Conservation (phyloP, 2,113 vertebrate species). For the Mus pahari region DNA sequence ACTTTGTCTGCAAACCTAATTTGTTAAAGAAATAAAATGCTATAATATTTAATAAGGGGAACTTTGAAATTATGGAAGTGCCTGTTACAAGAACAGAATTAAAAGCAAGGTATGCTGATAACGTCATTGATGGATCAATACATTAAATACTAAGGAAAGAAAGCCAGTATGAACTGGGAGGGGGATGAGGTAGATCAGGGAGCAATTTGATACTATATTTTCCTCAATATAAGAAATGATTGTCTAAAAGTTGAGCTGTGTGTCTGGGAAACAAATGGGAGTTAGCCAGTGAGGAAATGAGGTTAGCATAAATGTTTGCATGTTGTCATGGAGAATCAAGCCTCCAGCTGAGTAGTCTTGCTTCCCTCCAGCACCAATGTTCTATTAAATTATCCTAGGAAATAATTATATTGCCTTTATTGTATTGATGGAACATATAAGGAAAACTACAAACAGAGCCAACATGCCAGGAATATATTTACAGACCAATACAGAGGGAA, state of each 20-base stretch:
- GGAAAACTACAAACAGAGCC: slow-evolving; percentile 33
- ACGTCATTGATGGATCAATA: background rate
- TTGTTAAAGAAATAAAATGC: slow-evolving; percentile 2
- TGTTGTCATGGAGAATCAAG: slow-evolving; percentile 20
- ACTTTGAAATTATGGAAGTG: slow-evolving; percentile 3
- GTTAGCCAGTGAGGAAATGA: background rate
- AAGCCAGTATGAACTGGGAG: background rate
- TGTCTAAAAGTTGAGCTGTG: background rate
- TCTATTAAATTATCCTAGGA: slow-evolving; percentile 21
- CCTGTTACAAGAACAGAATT: background rate
- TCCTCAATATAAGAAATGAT: background rate
- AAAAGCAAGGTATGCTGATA: background rate
- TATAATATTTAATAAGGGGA: slow-evolving; percentile 2
- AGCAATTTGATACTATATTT: background rate
- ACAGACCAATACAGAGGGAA: slow-evolving; percentile 31
- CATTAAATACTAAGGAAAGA: background rate
- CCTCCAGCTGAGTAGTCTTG: background rate
- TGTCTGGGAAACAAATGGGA: slow-evolving; percentile 39
- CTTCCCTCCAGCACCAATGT: slow-evolving; percentile 2
- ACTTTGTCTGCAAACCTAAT: slow-evolving; percentile 28
- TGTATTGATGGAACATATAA: slow-evolving; percentile 20
- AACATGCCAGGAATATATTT: slow-evolving; percentile 2
- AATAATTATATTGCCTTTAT: slow-evolving; percentile 61
- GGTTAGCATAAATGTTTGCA: background rate
- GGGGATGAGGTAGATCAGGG: background rate